phyloP scores from a whole-genome alignment of 2,113 vertebrate species.

The Aptenodytes patagonicus region DNA sequence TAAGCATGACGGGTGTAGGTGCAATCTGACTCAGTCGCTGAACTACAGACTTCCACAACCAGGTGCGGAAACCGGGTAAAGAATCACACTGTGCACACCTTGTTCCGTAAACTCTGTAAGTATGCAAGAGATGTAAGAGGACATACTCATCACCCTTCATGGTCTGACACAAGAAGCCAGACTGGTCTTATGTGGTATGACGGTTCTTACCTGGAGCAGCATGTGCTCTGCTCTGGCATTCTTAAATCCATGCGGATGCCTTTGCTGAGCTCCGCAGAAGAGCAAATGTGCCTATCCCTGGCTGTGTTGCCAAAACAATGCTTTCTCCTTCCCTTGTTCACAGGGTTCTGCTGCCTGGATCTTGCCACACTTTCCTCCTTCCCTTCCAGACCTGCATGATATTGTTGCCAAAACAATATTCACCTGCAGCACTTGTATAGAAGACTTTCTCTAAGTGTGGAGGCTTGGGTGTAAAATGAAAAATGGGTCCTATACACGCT shows the following conservation, averaged over 20 bases:
- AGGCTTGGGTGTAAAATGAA: background rate
- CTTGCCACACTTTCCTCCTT: background rate
- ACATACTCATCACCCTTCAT: accelerated
- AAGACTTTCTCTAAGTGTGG: background rate
- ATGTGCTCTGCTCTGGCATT: background rate
- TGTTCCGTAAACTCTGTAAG: background rate
- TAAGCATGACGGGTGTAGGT: background rate
- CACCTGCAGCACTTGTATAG: background rate
- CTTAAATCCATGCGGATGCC: background rate
- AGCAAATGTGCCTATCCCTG: background rate
- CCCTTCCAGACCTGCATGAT: background rate
- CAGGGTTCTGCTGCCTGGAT: background rate
- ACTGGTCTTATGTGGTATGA: background rate
- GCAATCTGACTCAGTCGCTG: background rate
- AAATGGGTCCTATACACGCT: background rate
- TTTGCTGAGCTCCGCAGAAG: background rate
- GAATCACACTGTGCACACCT: background rate
- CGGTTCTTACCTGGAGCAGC: background rate
- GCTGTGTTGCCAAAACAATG: background rate
- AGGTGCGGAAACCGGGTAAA: background rate
- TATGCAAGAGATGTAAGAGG: background rate
- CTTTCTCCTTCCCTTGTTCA: background rate
- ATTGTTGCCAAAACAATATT: background rate
- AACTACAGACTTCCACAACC: background rate
- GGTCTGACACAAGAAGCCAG: background rate